Conservation (phyloP, 2,797 vertebrate genomes). For the Ptychobarbus kaznakovi region DNA sequence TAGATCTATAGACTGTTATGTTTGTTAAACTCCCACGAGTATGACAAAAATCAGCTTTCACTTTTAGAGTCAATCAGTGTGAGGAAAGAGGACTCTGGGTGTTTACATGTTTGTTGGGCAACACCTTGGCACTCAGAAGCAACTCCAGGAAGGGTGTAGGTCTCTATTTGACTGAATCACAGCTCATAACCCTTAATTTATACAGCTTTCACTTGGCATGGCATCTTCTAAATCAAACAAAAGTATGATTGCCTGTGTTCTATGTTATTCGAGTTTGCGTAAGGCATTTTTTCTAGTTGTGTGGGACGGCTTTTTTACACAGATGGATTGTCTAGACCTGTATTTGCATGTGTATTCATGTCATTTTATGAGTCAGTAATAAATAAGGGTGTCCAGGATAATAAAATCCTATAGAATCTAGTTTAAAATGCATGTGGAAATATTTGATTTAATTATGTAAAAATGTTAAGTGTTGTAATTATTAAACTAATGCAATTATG, state of each 20-base stretch:
- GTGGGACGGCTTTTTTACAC: not conserved
- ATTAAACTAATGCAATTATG: not conserved
- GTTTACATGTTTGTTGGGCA: conserved; percentile 20
- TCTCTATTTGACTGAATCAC: conserved; percentile 34
- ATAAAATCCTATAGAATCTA: not conserved
- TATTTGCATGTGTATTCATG: not conserved
- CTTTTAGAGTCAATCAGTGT: conserved; percentile 27
- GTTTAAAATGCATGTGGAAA: not conserved
- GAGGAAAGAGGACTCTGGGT: conserved; percentile 3
- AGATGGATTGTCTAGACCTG: not conserved
- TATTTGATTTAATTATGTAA: not conserved
- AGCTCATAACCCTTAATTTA: conserved; percentile 41
- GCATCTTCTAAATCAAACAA: conserved; percentile 39
- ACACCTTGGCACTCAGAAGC: conserved; percentile 12
- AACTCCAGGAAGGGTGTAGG: conserved; percentile 25
- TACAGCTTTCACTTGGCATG: conserved; percentile 17
- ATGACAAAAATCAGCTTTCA: conserved; percentile 45
- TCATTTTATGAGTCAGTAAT: not conserved
- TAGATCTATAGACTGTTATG: conserved; percentile 33
- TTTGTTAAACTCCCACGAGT: conserved; percentile 24
- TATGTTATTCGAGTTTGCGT: not conserved
- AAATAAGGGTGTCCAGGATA: not conserved
- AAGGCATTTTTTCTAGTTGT: not conserved
- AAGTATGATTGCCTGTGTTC: conserved; percentile 22
- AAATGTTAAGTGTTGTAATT: not conserved